A percentile compares a stretch with the other conserved stretches of the same genome.
Evolutionary conservation across 35 echinoderm and acorn worm species (phyloP).

Genomic region (Amphiura filiformis): DNA sequence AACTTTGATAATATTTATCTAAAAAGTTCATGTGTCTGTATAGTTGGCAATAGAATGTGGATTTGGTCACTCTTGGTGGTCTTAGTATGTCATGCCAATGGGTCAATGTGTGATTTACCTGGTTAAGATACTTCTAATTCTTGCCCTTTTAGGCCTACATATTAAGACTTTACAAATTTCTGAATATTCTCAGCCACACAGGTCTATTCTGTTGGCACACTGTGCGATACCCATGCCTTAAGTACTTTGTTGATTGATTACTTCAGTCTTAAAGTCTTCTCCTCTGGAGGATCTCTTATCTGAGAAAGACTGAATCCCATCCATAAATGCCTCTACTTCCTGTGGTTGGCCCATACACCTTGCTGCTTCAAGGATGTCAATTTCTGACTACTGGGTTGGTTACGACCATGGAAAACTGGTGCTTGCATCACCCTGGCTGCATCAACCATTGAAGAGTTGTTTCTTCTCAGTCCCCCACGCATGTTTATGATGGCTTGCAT

Average conservation of each 20-base stretch:
- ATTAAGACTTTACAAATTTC: background rate
- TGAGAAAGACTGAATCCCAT: background rate
- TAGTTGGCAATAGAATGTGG: too few species aligned
- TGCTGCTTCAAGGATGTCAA: background rate
- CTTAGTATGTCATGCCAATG: too few species aligned
- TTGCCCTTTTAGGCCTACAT: too few species aligned
- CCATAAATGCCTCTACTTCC: background rate
- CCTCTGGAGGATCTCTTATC: background rate
- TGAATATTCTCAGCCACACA: background rate
- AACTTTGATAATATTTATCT: too few species aligned
- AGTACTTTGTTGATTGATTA: background rate
- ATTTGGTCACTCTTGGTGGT: too few species aligned
- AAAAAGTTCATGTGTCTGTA: too few species aligned
- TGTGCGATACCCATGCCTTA: background rate
- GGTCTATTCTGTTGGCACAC: background rate
- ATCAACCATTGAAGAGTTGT: constrained; percentile 6
- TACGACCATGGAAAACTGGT: background rate
- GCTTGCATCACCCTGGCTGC: background rate
- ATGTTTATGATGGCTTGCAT: constrained; percentile 22
- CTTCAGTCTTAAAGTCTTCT: background rate
- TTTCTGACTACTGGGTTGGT: background rate
- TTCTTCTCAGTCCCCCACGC: constrained; percentile 7
- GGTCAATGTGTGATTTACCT: too few species aligned
- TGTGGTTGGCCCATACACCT: background rate
- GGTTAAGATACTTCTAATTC: too few species aligned